A percentile compares a stretch with the other conserved stretches of the same genome.
Conservation (phyloP, 2,888 invertebrate genomes). For the Nomada fabriciana region DNA sequence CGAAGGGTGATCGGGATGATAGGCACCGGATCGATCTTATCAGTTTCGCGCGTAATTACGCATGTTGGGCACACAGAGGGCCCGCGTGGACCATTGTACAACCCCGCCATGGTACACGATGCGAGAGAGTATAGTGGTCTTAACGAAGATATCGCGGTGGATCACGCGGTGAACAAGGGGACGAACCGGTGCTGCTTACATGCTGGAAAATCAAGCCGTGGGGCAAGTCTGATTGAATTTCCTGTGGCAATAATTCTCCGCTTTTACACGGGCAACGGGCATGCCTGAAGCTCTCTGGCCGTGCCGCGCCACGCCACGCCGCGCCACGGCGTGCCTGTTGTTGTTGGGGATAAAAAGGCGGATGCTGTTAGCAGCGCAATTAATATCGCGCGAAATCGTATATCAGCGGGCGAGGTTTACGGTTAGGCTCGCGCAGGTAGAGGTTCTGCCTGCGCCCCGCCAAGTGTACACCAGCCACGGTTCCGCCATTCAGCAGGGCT, state of each 20-base stretch:
- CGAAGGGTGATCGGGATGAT: conserved; percentile 81
- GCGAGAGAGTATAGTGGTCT: conserved; percentile 55
- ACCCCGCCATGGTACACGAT: conserved; percentile 50
- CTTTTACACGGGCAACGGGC: conserved; percentile 68
- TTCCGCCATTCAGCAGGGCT: conserved; percentile 22
- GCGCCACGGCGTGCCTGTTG: conserved; percentile 24
- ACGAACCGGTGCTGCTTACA: conserved; percentile 55
- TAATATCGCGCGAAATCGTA: conserved; percentile 72
- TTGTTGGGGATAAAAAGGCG: conserved; percentile 69
- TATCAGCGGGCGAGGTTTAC: conserved; percentile 56
- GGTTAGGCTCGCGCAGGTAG: conserved; percentile 57
- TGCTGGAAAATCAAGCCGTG: conserved; percentile 67
- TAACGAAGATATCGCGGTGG: conserved; percentile 61
- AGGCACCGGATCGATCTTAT: conserved; percentile 80
- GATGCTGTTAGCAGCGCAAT: conserved; percentile 73
- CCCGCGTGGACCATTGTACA: conserved; percentile 58
- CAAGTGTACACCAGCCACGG: background rate
- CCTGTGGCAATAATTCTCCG: conserved; percentile 73
- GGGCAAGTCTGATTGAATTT: conserved; percentile 71
- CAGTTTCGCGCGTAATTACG: conserved; percentile 84
- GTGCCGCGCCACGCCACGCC: background rate
- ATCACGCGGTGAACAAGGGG: conserved; percentile 1
- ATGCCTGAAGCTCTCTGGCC: conserved; percentile 19
- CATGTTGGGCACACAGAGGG: conserved; percentile 80
- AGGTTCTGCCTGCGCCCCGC: conserved; percentile 1